A percentile compares a stretch with the other conserved stretches of the same genome.
Conservation (phyloP, 2,888 invertebrate genomes). For the Pandemis cinnamomeana region DNA sequence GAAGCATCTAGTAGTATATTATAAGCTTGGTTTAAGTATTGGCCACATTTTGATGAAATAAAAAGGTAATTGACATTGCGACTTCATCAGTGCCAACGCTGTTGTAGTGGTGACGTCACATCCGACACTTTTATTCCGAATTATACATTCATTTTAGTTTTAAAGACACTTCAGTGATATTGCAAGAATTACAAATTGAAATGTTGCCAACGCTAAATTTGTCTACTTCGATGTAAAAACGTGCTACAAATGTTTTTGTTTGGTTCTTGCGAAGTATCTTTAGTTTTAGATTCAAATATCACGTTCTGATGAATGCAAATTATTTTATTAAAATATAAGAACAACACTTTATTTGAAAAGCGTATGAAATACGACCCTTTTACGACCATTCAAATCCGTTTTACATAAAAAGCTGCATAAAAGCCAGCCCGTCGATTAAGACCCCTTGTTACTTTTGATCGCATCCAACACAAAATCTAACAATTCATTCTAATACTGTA, state of each 20-base stretch:
- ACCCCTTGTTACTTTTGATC: slow-evolving; percentile 75
- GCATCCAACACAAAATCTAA: slow-evolving; percentile 69
- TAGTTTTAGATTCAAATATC: slow-evolving; percentile 1
- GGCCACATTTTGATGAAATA: slow-evolving; percentile 6
- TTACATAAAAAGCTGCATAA: slow-evolving; percentile 49
- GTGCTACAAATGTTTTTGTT: slow-evolving; percentile 29
- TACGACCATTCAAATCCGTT: slow-evolving; percentile 27
- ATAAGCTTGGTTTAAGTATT: slow-evolving; percentile 20
- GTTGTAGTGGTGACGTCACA: slow-evolving; percentile 25
- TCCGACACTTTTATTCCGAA: slow-evolving; percentile 19
- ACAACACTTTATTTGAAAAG: neutral
- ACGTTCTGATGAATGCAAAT: neutral
- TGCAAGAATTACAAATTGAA: slow-evolving; percentile 37
- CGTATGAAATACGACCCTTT: slow-evolving; percentile 17
- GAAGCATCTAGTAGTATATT: slow-evolving; percentile 23
- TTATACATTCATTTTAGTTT: slow-evolving; percentile 17
- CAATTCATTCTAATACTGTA: slow-evolving; percentile 38
- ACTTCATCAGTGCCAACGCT: slow-evolving; percentile 6
- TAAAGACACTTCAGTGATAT: neutral
- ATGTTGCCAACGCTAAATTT: slow-evolving; percentile 40
- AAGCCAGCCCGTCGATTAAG: slow-evolving; percentile 76
- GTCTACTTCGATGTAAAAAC: slow-evolving; percentile 29
- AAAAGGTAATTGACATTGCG: slow-evolving; percentile 10
- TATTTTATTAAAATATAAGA: neutral
- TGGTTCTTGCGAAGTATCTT: slow-evolving; percentile 18